Evolutionary conservation across 2,797 vertebrate genomes (phyloP), one percentile per base, ranked within the genome.

Genomic region (Anomalospiza imberbis): DNA sequence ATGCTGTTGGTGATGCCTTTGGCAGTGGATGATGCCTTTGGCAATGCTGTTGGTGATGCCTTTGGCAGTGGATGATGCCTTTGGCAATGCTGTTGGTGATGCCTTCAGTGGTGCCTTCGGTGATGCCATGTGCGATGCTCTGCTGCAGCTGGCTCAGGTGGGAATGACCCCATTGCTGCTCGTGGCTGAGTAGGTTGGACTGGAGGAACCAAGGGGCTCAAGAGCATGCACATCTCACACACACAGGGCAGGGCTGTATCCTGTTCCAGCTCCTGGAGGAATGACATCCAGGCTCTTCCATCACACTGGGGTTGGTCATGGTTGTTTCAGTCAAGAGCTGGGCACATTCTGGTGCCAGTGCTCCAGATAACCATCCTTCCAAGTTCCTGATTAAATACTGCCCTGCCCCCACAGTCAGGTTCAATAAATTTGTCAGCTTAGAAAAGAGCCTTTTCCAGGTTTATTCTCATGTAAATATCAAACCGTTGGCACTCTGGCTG

Each of bases 171-270:
- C 47, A 4, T 16, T 0, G 3, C 38, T 54, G 48, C 48, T 51
- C 7, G 5, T 6, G 22, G 31, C 40, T 24, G 45, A 16, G 53
- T 19, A 21, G 22, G 19, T 7, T 5, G 36, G 12, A 4, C 44
- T 5, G 42, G 7, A 31, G 68, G 6, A 16, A 6, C 8, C 47
- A 1, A 26, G 34, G 3, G 10, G 8, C 38, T 29, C 48, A 6
- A 51, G 14, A 8, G 17, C 32, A 2, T 0, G 10, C 5, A 0
- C 26, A 8, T 13, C 29, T 58, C 57, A 10, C 28, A 9, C 53
- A 3, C 14, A 17, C 12, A 7, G 24, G n/a, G 3, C 16, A 38
- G 38, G 25, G 20, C 3, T 2, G 18, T 11, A 45, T 20, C 48
- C 22, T 9, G 26, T 22, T 13, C 40, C 16, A 13, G 10, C 26